A percentile compares a stretch with the other conserved stretches of the same genome.
Conservation (phyloP, 2,888 invertebrate genomes). For the Aporophyla lueneburgensis region DNA sequence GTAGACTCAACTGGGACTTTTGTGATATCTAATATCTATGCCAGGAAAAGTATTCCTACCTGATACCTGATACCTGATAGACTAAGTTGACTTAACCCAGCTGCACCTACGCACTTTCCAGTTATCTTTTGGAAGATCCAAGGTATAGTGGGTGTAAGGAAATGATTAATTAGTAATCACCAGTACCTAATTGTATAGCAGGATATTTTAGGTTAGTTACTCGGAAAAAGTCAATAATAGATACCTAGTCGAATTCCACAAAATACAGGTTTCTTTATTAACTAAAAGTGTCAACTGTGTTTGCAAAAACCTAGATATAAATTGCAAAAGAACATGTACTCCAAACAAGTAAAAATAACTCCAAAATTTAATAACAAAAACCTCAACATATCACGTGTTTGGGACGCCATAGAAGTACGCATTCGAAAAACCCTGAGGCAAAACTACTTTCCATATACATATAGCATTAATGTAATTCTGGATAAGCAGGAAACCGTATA, state of each 20-base stretch:
- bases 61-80: too few relatives aligned
- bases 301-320: neutral
- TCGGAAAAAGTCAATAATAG: neutral
- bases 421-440: neutral
- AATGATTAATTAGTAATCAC: neutral
- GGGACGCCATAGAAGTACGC: constrained; percentile 7
- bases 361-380: neutral
- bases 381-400: neutral
- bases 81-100: neutral
- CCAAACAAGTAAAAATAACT: neutral
- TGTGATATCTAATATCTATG: neutral
- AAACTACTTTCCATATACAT: constrained; percentile 19
- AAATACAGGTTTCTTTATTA: neutral
- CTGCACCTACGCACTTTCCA: neutral
- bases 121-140: neutral
- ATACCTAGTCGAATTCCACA: neutral
- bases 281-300: neutral
- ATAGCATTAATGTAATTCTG: constrained; percentile 26
- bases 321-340: neutral
- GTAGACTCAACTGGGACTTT: neutral
- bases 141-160: neutral
- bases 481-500: constrained; percentile 31
- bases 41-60: neutral
- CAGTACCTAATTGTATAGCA: neutral
- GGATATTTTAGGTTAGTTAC: neutral